Percentiles rank a stretch among this genome's conserved stretches.
Evolutionary conservation across 2,113 vertebrate species (phyloP).

Genomic region (Zonotrichia leucophrys): DNA sequence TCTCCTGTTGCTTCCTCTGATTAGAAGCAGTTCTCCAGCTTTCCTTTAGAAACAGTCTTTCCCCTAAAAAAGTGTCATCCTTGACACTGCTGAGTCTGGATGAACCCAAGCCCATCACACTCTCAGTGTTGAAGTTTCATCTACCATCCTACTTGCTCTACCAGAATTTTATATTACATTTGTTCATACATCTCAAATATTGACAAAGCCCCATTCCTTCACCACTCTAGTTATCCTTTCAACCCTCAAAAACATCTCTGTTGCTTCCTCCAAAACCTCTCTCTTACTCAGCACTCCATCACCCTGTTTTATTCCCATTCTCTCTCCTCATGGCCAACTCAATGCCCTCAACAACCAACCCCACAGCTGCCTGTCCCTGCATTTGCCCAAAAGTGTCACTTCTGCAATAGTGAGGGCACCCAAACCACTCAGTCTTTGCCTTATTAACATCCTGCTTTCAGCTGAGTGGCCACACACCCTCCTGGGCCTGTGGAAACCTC

Average conservation of each 20-base stretch:
- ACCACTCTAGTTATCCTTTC: neutral
- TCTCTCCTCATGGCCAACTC: neutral
- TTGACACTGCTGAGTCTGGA: neutral
- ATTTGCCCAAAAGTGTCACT: neutral
- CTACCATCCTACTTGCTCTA: neutral
- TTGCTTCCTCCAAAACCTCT: neutral
- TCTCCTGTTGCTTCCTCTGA: neutral
- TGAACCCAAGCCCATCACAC: neutral
- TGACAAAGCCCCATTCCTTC: neutral
- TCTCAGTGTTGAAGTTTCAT: neutral
- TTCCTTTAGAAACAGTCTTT: neutral
- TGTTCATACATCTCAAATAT: neutral
- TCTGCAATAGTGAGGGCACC: neutral
- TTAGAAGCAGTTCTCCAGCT: neutral
- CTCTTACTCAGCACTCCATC: neutral
- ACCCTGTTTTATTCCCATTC: neutral
- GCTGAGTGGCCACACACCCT: rapidly evolving
- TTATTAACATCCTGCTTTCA: rapidly evolving
- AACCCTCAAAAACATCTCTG: neutral
- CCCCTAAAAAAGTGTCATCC: neutral
- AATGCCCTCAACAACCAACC: rapidly evolving
- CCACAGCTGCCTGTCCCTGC: too few species aligned
- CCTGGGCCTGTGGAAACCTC: neutral
- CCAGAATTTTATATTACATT: neutral
- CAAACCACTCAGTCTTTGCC: neutral